Conservation (phyloP, 2,797 vertebrate genomes). For the Tapirus indicus region DNA sequence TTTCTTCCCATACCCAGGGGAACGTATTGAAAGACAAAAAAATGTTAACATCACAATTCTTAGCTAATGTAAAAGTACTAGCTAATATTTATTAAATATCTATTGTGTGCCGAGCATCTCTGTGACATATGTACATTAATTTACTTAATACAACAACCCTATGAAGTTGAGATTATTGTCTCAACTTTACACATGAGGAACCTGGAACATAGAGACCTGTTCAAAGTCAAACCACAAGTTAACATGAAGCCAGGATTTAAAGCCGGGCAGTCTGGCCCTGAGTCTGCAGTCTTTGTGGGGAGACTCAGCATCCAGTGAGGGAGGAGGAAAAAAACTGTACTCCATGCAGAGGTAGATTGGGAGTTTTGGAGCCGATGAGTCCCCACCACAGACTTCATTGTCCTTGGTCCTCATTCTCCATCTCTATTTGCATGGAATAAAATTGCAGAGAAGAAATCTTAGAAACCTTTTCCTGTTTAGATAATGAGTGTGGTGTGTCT, state of each 20-base stretch:
- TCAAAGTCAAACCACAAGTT: not conserved
- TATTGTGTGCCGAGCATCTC: not conserved
- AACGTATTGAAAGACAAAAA: slow-evolving; percentile 13
- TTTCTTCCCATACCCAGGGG: not conserved
- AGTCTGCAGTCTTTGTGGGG: not conserved
- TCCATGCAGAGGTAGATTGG: not conserved
- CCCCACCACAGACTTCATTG: not conserved
- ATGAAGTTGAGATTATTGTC: not conserved
- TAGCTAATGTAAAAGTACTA: not conserved
- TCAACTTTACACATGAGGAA: slow-evolving; percentile 6
- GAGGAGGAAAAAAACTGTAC: not conserved
- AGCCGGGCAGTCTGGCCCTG: not conserved
- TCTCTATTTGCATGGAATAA: not conserved
- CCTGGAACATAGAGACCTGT: not conserved
- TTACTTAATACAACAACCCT: not conserved
- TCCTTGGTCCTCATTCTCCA: not conserved
- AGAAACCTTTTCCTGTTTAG: not conserved
- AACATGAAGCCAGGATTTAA: not conserved
- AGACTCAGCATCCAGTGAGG: not conserved
- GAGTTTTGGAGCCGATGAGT: not conserved
- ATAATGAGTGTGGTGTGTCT: not conserved
- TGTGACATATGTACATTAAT: not conserved
- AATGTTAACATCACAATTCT: not conserved
- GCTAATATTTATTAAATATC: not conserved
- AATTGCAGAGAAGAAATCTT: not conserved